These are phyloP conservation scores for Otis tarda DNA, from an alignment of 2,113 vertebrate genomes.

Conservation along the genomic window DNA sequence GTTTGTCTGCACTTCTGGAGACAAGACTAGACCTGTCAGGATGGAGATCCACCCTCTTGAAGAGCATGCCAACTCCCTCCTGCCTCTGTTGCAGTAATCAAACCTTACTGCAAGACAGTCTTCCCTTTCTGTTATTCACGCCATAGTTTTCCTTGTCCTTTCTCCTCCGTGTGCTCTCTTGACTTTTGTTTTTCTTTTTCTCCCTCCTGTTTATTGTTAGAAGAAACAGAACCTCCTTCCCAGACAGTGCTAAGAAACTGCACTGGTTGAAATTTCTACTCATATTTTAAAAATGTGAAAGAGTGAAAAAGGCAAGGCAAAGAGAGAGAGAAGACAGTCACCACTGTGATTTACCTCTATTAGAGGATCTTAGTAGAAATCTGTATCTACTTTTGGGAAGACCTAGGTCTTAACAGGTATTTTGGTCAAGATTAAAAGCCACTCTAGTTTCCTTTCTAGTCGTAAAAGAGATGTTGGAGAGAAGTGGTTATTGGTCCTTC, in stretches of 20 bases:
- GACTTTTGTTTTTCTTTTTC: neutral
- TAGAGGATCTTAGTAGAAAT: neutral
- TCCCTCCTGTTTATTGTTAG: neutral
- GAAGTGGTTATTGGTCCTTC: neutral
- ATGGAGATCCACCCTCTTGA: conserved; percentile 1
- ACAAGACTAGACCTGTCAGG: conserved; percentile 20
- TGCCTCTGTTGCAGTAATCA: neutral
- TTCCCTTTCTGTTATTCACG: neutral
- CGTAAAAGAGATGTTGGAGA: neutral
- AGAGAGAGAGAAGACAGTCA: neutral
- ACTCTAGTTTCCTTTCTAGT: neutral
- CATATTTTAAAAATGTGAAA: neutral
- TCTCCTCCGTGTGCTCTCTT: accelerated
- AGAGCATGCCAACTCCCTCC: neutral
- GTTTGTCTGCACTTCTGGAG: neutral
- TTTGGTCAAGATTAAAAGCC: neutral
- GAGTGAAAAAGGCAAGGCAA: neutral
- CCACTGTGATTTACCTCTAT: neutral
- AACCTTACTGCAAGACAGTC: neutral
- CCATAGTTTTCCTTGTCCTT: neutral
- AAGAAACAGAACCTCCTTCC: neutral
- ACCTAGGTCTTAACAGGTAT: neutral
- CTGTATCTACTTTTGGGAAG: neutral
- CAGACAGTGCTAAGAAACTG: neutral
- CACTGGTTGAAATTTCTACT: neutral